Base-by-base conservation (phyloP, 2,888 invertebrate species). In the Lobophora halterata region DNA sequence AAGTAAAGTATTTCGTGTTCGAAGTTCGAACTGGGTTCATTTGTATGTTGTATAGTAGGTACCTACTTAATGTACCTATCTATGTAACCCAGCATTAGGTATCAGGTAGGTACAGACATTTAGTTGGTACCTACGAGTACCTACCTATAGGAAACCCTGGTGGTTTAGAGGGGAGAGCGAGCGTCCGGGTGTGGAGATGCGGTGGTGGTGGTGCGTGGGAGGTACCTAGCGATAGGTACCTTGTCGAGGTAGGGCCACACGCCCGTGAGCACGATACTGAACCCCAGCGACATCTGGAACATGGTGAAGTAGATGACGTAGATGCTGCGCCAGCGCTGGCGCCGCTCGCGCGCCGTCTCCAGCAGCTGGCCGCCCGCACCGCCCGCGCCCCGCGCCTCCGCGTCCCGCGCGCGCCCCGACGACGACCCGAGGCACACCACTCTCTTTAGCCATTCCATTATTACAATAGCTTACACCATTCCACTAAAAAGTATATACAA, bases 241-340 rank as follows among this genome's bases (percentile, higher is more conserved):
- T 94, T 94, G 67, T 93, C 92, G 39, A 96, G 89, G 72, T 94
- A 96, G 1, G 96, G 96, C 95, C 95, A 96, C 26, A 96, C 93
- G 36, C 95, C 95, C 0, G 96, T 95, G 24, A 96, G 88, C 53
- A 95, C 92, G 54, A 96, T 94, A 71, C 95, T 95, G 79, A 96
- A 96, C 12, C 95, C 96, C 29, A 96, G 85, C 0, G 95, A 94
- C 91, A 96, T 95, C 52, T 95, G 90, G 81, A 96, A 96, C 93
- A 95, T 95, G 35, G 95, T 95, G 76, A 95, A 95, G 79, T 96
- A 95, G 64, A 96, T 93, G 23, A 94, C 89, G 63, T 93, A 91
- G 46, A 96, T 89, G 49, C 95, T 95, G 51, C 90, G 89, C 93
- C 93, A 94, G 79, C 96, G 89, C 68, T 91, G 89, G 54, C 87